Evolutionary conservation across 1,140 invertebrate species (phyloP).

Genomic region (Cyclina sinensis): DNA sequence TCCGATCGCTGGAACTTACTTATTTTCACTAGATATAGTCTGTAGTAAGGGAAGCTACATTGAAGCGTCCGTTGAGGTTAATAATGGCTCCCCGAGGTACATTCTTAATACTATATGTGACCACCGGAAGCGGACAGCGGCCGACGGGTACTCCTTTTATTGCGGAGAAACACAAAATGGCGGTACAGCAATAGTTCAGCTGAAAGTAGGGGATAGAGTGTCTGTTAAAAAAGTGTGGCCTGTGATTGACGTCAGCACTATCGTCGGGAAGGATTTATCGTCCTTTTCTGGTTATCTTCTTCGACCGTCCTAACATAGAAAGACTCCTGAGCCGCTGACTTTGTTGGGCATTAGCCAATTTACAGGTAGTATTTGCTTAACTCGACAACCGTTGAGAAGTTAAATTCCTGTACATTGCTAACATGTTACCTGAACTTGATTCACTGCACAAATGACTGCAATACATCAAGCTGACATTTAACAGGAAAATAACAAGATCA

Average conservation of each 20-base stretch:
- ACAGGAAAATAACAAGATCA: no score
- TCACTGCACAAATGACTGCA: no score
- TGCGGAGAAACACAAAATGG: slow-evolving; percentile 15
- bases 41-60: not conserved
- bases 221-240: slow-evolving; percentile 18
- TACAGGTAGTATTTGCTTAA: no score
- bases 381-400: no score
- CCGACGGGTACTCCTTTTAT: not conserved
- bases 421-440: no score
- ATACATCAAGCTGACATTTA: no score
- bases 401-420: no score
- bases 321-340: not conserved
- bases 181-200: not conserved
- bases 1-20: slow-evolving; percentile 48
- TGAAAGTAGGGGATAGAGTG: not conserved
- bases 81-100: not conserved
- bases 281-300: slow-evolving; percentile 34
- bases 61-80: not conserved
- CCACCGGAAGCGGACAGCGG: not conserved
- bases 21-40: slow-evolving; percentile 47
- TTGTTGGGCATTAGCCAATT: no score
- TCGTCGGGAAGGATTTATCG: not conserved
- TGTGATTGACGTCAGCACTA: not conserved
- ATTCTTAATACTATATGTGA: slow-evolving; percentile 13
- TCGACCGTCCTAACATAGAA: not conserved